Base-by-base conservation (phyloP, 2,888 invertebrate species). In the Automeris io region DNA sequence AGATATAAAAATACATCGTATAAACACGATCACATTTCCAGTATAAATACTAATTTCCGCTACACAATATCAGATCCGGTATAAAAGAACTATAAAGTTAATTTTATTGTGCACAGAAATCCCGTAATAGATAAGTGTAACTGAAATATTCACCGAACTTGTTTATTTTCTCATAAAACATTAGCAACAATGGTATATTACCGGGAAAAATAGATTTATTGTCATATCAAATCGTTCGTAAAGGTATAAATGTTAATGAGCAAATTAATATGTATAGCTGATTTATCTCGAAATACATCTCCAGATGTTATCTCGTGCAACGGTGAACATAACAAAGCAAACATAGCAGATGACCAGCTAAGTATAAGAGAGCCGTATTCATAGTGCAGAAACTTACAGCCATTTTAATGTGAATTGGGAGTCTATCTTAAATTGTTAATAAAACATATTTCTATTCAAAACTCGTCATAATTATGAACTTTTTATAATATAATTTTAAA, bases 281-380 rank as follows among this genome's bases (percentile, higher is more conserved):
- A 43, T 46, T 33, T 57, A 70, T 68, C 66, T 57, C 49, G 8
- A 49, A 62, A 68, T 54, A 41, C 51, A 70, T 68, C 67, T 55
- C 11, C 21, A 49, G 69, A 71, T 67, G 32, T 33, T 52, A 61
- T 62, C 65, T 47, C 55, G 35, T 49, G 39, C 37, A 43, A 42
- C 37, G 47, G 50, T 52, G 54, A 47, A 42, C 43, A 51, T 46
- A 51, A 62, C 61, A 60, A 61, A 67, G 55, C 54, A 58, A 66
- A 70, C 57, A 29, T 29, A 58, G 49, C 49, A 52, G 58, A 54
- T 55, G 50, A 51, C 50, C 34, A 34, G 34, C 16, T 34, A 13
- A 22, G 34, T 31, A 18, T 29, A 29, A 16, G n/a, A 6, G 25
- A 25, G 40, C 4, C 31, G 23, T 37, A 37, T 37, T 37, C 37